A percentile compares a stretch with the other conserved stretches of the same genome.
Evolutionary conservation across 2,888 invertebrate genomes (phyloP).

Genomic region (Eulithis prunata): DNA sequence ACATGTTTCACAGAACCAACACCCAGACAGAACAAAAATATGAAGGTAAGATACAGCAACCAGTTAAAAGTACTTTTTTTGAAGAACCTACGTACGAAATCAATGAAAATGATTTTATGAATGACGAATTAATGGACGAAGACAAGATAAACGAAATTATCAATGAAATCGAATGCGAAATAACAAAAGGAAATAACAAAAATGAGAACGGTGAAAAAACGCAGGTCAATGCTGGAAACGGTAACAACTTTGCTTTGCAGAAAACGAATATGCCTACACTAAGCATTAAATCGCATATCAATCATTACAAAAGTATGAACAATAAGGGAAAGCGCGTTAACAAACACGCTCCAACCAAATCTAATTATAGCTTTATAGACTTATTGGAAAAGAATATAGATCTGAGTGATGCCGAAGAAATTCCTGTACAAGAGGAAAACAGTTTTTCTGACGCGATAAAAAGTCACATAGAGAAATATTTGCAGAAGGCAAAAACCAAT

Average conservation of each 20-base stretch:
- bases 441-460: conserved; percentile 67
- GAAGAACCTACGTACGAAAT: conserved; percentile 22
- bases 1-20: neutral
- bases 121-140: conserved; percentile 55
- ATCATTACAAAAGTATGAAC: conserved; percentile 9
- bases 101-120: conserved; percentile 40
- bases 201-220: neutral
- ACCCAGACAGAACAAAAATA: neutral
- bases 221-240: neutral
- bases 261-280: neutral
- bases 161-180: conserved; percentile 70
- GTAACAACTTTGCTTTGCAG: conserved; percentile 2
- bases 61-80: conserved; percentile 9
- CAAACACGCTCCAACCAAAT: conserved; percentile 34
- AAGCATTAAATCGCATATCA: neutral
- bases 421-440: conserved; percentile 31
- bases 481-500: conserved; percentile 49
- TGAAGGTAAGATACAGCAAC: conserved; percentile 3
- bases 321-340: conserved; percentile 21
- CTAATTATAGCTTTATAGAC: conserved; percentile 64
- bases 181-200: conserved; percentile 41
- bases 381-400: conserved; percentile 56
- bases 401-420: conserved; percentile 50
- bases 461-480: conserved; percentile 59
- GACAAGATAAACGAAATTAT: conserved; percentile 61